Evolutionary conservation across 2,888 invertebrate genomes (phyloP).

Genomic region (Aproaerema taeniolella): DNA sequence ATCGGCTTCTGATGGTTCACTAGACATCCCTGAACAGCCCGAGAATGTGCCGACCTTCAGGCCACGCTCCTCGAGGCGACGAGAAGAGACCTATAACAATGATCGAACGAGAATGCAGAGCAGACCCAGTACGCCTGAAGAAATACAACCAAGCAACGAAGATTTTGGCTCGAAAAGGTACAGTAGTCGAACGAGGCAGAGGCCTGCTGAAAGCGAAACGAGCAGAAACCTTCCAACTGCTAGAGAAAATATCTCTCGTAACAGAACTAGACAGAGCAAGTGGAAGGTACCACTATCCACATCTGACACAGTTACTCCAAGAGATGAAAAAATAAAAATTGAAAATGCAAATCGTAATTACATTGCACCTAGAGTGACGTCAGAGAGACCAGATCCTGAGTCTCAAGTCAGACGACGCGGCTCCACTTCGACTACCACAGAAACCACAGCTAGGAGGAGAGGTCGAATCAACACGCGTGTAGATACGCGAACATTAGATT

Average conservation of each 20-base stretch:
- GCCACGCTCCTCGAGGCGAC: constrained; percentile 44
- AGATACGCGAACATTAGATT: constrained; percentile 43
- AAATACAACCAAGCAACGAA: constrained; percentile 43
- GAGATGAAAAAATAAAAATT: constrained; percentile 43
- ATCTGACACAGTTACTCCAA: constrained; percentile 34
- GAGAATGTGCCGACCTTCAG: too few relatives aligned
- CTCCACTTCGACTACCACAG: constrained; percentile 38
- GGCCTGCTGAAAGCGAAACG: constrained; percentile 33
- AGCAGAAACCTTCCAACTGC: constrained; percentile 33
- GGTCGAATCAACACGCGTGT: constrained; percentile 45
- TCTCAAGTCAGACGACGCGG: constrained; percentile 48
- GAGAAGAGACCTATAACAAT: constrained; percentile 34
- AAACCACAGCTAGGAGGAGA: constrained; percentile 36
- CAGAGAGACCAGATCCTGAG: constrained; percentile 25
- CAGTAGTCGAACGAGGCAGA: constrained; percentile 48
- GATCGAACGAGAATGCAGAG: constrained; percentile 44
- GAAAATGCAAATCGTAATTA: too few relatives aligned
- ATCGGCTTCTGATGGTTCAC: constrained; percentile 32
- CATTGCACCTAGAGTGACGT: constrained; percentile 22
- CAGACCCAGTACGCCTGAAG: constrained; percentile 32
- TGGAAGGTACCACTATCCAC: constrained; percentile 16
- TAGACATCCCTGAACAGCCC: too few relatives aligned
- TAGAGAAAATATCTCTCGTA: constrained; percentile 38
- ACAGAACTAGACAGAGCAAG: constrained; percentile 37
- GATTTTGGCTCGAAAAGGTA: constrained; percentile 60